Evolutionary conservation across 2,888 invertebrate genomes (phyloP), one percentile per base, ranked within the genome.

Genomic region (Lycia hirtaria): DNA sequence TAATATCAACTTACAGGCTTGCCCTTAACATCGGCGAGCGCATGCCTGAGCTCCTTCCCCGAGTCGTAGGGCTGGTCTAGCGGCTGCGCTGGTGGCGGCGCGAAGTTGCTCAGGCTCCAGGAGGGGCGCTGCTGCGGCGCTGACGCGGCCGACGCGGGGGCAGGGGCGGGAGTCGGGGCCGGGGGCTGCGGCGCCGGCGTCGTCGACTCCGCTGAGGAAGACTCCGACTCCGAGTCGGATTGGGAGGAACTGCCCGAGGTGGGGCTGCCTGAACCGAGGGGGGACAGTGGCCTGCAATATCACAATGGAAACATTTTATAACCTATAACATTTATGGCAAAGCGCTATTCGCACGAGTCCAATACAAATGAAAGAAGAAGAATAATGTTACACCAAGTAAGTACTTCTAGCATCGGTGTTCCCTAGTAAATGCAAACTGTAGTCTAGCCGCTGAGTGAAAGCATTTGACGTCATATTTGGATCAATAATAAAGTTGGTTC

Each of bases 201-300:
- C 4, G 94, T 62, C 0, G 95, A 94, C 72, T 94, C 95, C 32
- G 94, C 94, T 0, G 94, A 94, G 1, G 94, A 94, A 4, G 93
- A 92, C 70, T 93, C 88, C 73, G 74, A 71, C 37, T 81, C 81
- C 0, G 81, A 80, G 60, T 81, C 81, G 6, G 81, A 81, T 1
- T 73, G 81, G 10, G 81, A 82, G 1, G 81, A 82, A 60, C 94
- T 92, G 72, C 92, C 89, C 67, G 94, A 76, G 76, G 93, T 84
- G 28, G 87, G 86, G 65, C 88, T 84, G 65, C 86, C 79, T 69
- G 93, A 82, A 51, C 89, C 78, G 87, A 93, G 78, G 60, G 93
- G 80, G 58, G 93, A 79, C 66, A 89, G 75, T 69, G 88, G 85
- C 60, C 92, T 93, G 86, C 5, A 19, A 32, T 7, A 33, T 6